Evolutionary conservation across 2,888 invertebrate species (phyloP), one percentile per base, ranked within the genome.

Genomic region (Emmelina monodactyla): DNA sequence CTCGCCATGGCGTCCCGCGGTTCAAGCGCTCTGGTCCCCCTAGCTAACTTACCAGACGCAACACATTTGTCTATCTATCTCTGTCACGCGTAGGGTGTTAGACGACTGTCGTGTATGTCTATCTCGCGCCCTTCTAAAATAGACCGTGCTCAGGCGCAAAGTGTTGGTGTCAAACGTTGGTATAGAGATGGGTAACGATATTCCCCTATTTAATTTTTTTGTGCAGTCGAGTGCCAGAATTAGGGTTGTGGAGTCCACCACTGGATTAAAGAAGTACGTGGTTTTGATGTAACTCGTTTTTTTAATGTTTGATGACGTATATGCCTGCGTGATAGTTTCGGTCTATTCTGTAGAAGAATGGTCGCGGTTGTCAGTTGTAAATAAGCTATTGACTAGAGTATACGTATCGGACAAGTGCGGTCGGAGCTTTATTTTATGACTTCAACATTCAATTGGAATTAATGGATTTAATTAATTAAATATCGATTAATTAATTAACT

Each of bases 141-240:
- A 79, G 79, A 79, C 68, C 69, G 70, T 76, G 79, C 79, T 69
- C 79, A 78, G 75, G 79, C 78, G 79, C 79, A 79, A 73, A 72
- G 68, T 67, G 68, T 69, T 72, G 73, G 71, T 72, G 79, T 79
- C 79, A 79, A 79, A 78, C 78, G 60, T 79, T 78, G 71, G 72
- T 78, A 66, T 72, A 68, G 69, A 63, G 62, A 58, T 76, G 73
- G 78, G 65, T 75, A 75, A 79, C 78, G 75, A 78, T 76, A 75
- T 76, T 76, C 78, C 78, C 78, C 78, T 75, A 71, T 75, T 67
- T 63, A 62, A 64, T 71, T 78, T 78, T 69, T 78, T 78, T 70
- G 48, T 60, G 70, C 78, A 79, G 75, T 76, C 62, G 63, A 62
- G 57, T 58, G 61, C 60, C 66, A 64, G 73, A 62, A 57, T 62